Base-by-base conservation (phyloP, 2,888 invertebrate genomes). In the Colostygia pectinataria region DNA sequence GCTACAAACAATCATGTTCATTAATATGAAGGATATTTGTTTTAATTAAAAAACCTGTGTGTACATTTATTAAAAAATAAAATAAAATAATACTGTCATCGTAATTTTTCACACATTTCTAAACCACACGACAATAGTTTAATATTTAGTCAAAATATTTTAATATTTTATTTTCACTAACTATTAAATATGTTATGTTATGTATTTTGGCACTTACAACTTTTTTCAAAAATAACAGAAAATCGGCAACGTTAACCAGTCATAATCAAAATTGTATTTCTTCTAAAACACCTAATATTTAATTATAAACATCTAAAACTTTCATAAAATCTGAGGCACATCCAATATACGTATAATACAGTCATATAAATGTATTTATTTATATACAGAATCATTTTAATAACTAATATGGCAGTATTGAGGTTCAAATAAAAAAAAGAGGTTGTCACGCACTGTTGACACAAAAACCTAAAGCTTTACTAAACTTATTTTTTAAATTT, bases 271-370 rank as follows among this genome's bases (percentile, higher is more conserved):
- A 70, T 59, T 68, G 65, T 62, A 66, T 63, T 67, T 71, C 66
- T 55, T 74, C 66, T 44, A 55, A 59, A 53, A 76, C 75, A 71
- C 63, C 62, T 79, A n/a, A n/a, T n/a, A 57, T 31, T 33, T 37
- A 31, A 43, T 42, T 38, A 81, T 81, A 84, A 83, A 84, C 79
- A 77, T 83, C 74, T 81, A 75, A 72, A 74, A 68, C 59, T 74
- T 76, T 80, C 73, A 83, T 83, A 86, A 84, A 85, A 79, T 86
- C 80, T 80, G 84, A 88, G 88, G 88, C 88, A 89, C 89, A 82
- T 87, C 82, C 75, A 83, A 82, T 80, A 83, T 87, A 85, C 81
- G 85, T 86, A 85, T 79, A 66, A 64, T 52, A 77, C 68, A 78
- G 59, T 76, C 44, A 48, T 61, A 40, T 63, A 64, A 55, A 63